phyloP scores from a whole-genome alignment of 2,888 invertebrate species.

The Eupithecia insigniata region DNA sequence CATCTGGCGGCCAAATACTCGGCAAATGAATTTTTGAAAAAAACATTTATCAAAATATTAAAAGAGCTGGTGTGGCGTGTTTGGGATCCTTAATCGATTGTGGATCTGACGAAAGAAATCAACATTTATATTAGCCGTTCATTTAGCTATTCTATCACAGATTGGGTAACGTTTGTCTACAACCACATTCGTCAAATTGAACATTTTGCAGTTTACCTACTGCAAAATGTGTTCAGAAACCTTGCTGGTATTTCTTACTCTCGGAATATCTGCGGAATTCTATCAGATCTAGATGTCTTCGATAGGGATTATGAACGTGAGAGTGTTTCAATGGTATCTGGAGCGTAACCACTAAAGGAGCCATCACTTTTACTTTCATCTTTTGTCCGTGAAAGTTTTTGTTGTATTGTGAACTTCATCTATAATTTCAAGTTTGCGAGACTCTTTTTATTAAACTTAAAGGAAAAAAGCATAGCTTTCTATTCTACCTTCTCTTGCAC shows the following conservation, averaged over 20 bases:
- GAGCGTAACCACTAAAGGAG: conserved; percentile 37
- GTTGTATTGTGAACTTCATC: background rate
- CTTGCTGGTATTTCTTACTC: background rate
- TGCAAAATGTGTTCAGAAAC: background rate
- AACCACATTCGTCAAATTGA: background rate
- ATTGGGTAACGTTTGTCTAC: too few relatives aligned
- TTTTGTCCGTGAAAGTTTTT: conserved; percentile 5
- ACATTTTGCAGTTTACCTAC: background rate
- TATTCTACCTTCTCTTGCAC: background rate
- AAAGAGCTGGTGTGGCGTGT: background rate
- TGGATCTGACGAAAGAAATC: too few relatives aligned
- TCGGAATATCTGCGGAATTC: background rate
- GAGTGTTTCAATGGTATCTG: conserved; percentile 22
- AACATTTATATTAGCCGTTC: too few relatives aligned
- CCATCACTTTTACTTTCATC: conserved; percentile 23
- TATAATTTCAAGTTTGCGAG: background rate
- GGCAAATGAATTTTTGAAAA: background rate
- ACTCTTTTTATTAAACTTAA: background rate
- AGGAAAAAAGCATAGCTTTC: background rate
- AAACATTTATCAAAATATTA: background rate
- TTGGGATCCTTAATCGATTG: too few relatives aligned
- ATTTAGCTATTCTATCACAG: too few relatives aligned
- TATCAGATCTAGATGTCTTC: background rate
- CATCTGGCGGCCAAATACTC: background rate
- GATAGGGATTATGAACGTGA: conserved; percentile 4